Evolutionary conservation across 2,888 invertebrate species (phyloP), one percentile per base, ranked within the genome.

Genomic region (Notocelia uddmanniana): DNA sequence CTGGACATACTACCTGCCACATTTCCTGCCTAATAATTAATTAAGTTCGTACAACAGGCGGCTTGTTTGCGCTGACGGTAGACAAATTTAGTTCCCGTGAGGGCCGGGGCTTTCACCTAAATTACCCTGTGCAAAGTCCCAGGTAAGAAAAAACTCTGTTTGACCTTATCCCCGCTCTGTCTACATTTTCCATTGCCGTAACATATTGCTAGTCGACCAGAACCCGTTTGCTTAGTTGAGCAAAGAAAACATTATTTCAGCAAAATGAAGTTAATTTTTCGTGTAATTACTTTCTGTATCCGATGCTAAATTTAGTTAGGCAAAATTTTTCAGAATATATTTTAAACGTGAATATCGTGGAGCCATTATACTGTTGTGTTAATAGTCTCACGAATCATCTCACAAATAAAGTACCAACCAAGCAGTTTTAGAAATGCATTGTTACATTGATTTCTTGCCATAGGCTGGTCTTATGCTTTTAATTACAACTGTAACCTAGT

Each of bases 31-130:
- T 59, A 26, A 58, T 50, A 57, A 66, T 71, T 59, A 71, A 66
- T 71, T 66, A 59, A 66, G 54, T 13, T 34, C 3, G 59, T 31
- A 70, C 31, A 52, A 52, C 48, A 50, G 19, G 19, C 23, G 55
- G 55, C 31, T 57, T 66, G 71, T 60, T 63, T 63, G 57, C 34
- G 19, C 59, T 19, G 31, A 59, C n/a, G 41, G 41, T 64, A 70
- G 54, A 67, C 71, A 67, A 60, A 71, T 71, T 66, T 66, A 54
- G 66, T 34, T 59, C 66, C 59, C 58, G 21, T 13, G 64, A 66
- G 71, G 54, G 45, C 59, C 13, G 50, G 34, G 52, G 71, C 71
- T 71, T 71, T 71, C 66, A 71, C 34, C 52, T 59, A 66, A 71
- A 67, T 71, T 71, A 66, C 59, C 23, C 21, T 26, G 45, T 45